phyloP scores from a whole-genome alignment of 2,888 invertebrate genomes.

The Pachymerium ferrugineum region DNA sequence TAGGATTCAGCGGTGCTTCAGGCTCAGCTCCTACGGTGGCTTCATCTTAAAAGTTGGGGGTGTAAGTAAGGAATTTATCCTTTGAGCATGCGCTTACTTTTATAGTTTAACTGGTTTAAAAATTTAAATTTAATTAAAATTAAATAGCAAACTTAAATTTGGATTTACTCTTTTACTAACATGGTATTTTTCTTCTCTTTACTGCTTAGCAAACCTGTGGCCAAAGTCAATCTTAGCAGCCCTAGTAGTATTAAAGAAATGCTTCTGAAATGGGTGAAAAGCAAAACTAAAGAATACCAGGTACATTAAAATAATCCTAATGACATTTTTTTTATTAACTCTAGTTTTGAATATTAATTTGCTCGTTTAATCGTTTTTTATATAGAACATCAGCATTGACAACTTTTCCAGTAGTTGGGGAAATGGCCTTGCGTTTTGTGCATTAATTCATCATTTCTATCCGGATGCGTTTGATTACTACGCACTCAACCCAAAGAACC shows the following conservation, averaged over 20 bases:
- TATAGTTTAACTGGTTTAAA: no score
- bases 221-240: conserved; percentile 59
- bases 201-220: neutral
- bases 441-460: conserved; percentile 95
- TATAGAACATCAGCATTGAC: conserved; percentile 90
- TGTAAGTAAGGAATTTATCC: neutral
- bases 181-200: neutral
- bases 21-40: conserved; percentile 3
- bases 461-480: conserved; percentile 95
- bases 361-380: neutral
- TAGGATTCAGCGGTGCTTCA: neutral
- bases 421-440: conserved; percentile 98
- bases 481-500: conserved; percentile 76
- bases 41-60: neutral
- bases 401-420: conserved; percentile 99
- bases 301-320: conserved; percentile 54
- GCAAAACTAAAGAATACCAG: conserved; percentile 96
- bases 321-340: neutral
- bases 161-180: neutral
- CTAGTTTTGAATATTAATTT: neutral
- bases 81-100: neutral
- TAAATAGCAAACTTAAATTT: neutral
- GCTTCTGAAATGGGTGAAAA: conserved; percentile 92
- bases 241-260: conserved; percentile 94
- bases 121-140: neutral